These are phyloP conservation scores for Phocides pigmalion DNA, from an alignment of 1,140 invertebrate genomes.

Conservation along the genomic window DNA sequence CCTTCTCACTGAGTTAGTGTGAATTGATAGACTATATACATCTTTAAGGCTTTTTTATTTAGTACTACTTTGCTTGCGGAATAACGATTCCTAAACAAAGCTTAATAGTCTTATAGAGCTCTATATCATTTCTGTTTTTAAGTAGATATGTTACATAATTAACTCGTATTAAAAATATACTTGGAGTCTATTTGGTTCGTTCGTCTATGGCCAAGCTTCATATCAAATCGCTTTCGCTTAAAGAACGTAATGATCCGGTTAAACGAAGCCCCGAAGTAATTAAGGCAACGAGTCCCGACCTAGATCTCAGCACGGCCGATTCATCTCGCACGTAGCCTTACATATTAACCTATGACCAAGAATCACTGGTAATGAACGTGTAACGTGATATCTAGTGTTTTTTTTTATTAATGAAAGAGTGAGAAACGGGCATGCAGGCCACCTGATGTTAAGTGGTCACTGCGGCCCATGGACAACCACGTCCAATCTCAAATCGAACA, in stretches of 20 bases:
- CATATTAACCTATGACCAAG: constrained; percentile 17
- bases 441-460: too few species aligned
- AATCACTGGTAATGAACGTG: constrained; percentile 8
- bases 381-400: not conserved
- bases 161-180: not conserved
- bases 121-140: not conserved
- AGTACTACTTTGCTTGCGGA: too few species aligned
- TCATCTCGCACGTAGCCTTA: constrained; percentile 1
- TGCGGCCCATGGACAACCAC: too few species aligned
- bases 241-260: not conserved
- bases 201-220: not conserved
- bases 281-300: constrained; percentile 2
- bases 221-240: not conserved
- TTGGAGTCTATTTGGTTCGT: not conserved
- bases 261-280: constrained; percentile 13
- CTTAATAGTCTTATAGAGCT: too few species aligned
- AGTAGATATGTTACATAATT: not conserved
- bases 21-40: too few species aligned
- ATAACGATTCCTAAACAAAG: too few species aligned
- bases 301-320: not conserved
- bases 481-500: too few species aligned
- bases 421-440: not conserved
- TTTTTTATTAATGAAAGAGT: not conserved
- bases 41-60: too few species aligned
- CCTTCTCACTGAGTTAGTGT: too few species aligned